Percentiles rank a stretch among this genome's conserved stretches.
Conservation (phyloP, 2,888 invertebrate genomes). For the Scaptomyza tumidula region DNA sequence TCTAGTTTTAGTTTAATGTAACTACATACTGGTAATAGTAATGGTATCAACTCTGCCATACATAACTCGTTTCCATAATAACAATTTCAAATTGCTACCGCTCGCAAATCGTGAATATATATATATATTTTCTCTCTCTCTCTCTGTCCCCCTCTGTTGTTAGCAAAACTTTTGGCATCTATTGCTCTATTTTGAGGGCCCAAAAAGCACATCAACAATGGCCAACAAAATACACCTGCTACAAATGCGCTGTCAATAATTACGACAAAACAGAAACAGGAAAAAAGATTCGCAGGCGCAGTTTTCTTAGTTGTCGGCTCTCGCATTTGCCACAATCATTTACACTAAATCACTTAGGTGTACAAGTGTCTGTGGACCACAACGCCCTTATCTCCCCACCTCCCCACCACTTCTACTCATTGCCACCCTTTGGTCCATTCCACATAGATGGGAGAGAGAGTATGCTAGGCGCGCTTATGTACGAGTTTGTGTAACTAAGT, state of each 20-base stretch:
- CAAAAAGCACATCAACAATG: conserved; percentile 20
- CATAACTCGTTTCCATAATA: conserved; percentile 47
- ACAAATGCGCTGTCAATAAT: conserved; percentile 69
- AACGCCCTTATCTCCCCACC: conserved; percentile 2
- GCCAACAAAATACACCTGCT: conserved; percentile 56
- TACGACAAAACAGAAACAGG: conserved; percentile 50
- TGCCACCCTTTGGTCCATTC: background rate
- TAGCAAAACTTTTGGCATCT: conserved; percentile 7
- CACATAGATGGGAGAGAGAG: background rate
- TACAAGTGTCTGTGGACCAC: conserved; percentile 65
- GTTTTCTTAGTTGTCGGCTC: conserved; percentile 18
- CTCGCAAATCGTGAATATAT: background rate
- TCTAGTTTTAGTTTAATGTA: conserved; percentile 34
- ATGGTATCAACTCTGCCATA: conserved; percentile 18
- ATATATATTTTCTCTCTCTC: background rate
- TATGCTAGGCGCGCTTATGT: conserved; percentile 23
- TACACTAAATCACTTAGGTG: conserved; percentile 80
- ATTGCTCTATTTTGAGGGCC: conserved; percentile 42
- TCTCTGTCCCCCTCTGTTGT: background rate
- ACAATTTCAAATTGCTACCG: conserved; percentile 26
- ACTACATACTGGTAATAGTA: conserved; percentile 13
- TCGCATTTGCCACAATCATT: conserved; percentile 76
- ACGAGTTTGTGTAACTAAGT: conserved; percentile 28
- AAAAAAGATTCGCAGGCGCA: conserved; percentile 18
- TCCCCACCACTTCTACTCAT: no score